Base-by-base conservation (phyloP, 2,888 invertebrate genomes). In the Acleris emargana region DNA sequence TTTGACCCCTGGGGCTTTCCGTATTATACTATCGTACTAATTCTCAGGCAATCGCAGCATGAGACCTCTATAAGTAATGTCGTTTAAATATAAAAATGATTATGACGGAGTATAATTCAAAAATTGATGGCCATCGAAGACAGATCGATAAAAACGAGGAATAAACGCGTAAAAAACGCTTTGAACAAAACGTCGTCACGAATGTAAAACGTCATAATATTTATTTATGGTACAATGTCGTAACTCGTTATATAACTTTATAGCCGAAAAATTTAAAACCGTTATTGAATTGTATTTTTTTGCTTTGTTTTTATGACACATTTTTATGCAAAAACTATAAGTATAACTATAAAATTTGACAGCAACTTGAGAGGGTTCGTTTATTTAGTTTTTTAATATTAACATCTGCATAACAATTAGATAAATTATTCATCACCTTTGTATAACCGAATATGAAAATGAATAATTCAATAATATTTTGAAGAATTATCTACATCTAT, bases 31-130 rank as follows among this genome's bases (percentile, higher is more conserved):
- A 42, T 13, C 18, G 16, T 57, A 58, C 64, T 55, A 64, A 53
- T 62, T 62, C 66, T 58, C 58, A 68, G 53, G 55, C 28, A 25
- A 22, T 45, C 70, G 7, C 70, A 71, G 69, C 68, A 50, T 62
- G 71, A 64, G 25, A 20, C 51, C 18, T 57, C 68, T 68, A 68
- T 67, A 68, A 69, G 52, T 67, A 58, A 69, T 43, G 49, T 61
- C 52, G 68, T 68, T 64, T 62, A 51, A 61, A 61, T 61, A 68
- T 71, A 66, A 62, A 64, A 62, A 62, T 64, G 49, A 60, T 55
- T 45, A 50, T 64, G 59, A 64, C 53, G 49, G 50, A 60, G 28
- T 43, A 64, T 64, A 64, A 60, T 45, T 64, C 50, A 64, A 64
- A 64, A 58, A 49, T 52, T 50, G 58, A 64, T 55, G 49, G 54